phyloP scores from a whole-genome alignment of 2,888 invertebrate genomes.

The Eupithecia inturbata region DNA sequence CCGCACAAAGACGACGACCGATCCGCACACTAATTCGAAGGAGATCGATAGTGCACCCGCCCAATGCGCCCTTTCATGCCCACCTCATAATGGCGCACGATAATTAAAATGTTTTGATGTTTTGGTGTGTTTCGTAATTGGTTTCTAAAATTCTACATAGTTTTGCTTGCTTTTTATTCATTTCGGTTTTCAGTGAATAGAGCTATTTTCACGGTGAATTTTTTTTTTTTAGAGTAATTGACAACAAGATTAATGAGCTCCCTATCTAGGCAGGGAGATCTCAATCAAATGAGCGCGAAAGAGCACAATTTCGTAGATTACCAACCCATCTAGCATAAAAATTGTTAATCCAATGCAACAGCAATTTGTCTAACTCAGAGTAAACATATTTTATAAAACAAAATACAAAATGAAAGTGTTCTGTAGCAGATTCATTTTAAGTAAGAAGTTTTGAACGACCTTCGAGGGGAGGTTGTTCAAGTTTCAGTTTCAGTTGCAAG shows the following conservation, averaged over 20 bases:
- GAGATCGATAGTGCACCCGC: conserved; percentile 83
- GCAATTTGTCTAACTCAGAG: conserved; percentile 32
- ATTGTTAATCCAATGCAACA: conserved; percentile 19
- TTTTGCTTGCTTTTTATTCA: conserved; percentile 3
- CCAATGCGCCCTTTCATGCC: conserved; percentile 75
- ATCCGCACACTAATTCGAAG: conserved; percentile 83
- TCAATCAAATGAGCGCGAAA: background rate
- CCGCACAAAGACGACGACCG: conserved; percentile 82
- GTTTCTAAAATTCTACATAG: conserved; percentile 22
- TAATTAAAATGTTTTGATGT: conserved; percentile 74
- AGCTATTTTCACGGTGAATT: background rate
- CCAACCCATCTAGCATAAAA: background rate
- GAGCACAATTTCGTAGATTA: conserved; percentile 15
- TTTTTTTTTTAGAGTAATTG: background rate
- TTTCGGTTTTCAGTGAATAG: background rate
- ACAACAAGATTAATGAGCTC: background rate
- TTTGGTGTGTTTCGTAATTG: conserved; percentile 30
- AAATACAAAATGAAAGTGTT: conserved; percentile 76
- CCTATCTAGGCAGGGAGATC: background rate
- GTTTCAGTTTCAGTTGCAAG: conserved; percentile 75
- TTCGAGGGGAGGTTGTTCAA: conserved; percentile 73
- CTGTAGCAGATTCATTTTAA: conserved; percentile 76
- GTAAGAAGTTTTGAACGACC: conserved; percentile 80
- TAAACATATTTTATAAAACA: conserved; percentile 42
- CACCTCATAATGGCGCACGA: conserved; percentile 64